phyloP scores from a whole-genome alignment of 1,140 invertebrate species.

The Eufriesea mexicana region DNA sequence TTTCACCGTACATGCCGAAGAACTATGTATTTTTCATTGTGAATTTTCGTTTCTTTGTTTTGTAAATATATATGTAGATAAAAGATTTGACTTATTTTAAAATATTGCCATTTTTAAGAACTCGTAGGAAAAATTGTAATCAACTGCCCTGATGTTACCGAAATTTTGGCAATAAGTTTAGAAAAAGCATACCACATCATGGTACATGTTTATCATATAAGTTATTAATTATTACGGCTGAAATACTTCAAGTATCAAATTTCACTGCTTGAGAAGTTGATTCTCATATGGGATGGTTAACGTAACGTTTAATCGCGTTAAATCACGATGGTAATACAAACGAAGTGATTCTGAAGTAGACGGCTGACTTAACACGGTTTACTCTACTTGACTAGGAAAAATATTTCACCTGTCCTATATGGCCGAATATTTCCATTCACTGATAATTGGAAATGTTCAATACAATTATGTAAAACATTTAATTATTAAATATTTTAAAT shows the following conservation, averaged over 20 bases:
- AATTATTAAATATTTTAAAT: too few relatives aligned
- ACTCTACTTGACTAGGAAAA: neutral
- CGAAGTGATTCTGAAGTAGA: slow-evolving; percentile 11
- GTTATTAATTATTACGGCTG: neutral
- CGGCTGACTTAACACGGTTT: neutral
- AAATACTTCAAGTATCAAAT: neutral
- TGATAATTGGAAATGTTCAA: too few relatives aligned
- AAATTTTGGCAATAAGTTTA: neutral
- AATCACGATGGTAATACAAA: neutral
- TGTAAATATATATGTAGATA: too few relatives aligned
- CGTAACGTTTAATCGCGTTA: neutral
- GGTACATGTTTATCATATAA: neutral
- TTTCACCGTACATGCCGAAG: too few relatives aligned
- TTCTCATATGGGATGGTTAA: neutral
- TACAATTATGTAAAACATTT: too few relatives aligned
- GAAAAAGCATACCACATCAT: too few relatives aligned
- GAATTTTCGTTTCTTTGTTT: neutral
- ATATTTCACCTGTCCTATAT: neutral
- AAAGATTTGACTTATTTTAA: too few relatives aligned
- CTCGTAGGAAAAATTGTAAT: too few relatives aligned
- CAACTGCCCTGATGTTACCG: neutral
- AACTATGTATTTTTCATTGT: neutral
- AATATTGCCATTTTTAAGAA: too few relatives aligned
- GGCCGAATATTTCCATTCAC: neutral
- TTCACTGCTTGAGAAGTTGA: neutral